A percentile compares a stretch with the other conserved stretches of the same genome.
Evolutionary conservation across 2,113 vertebrate species (phyloP).

Genomic region (Limnothrissa miodon): DNA sequence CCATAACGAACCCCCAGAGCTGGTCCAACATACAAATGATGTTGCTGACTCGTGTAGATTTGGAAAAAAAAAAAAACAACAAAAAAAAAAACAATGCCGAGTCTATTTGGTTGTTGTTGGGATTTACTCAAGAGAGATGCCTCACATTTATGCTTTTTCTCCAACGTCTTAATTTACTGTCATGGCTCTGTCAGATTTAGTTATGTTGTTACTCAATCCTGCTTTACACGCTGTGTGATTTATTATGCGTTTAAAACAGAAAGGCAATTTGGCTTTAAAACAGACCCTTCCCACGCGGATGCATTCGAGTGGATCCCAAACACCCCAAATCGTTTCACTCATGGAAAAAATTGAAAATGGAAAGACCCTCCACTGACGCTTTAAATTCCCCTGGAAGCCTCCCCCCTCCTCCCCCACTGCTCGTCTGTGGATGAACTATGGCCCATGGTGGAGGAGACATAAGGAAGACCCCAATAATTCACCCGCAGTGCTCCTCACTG

Average conservation of each 20-base stretch:
- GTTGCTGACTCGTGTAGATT: not conserved
- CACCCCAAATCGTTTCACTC: not conserved
- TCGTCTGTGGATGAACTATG: conserved; percentile 10
- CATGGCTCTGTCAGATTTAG: not conserved
- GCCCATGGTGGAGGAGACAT: not conserved
- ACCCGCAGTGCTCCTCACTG: not conserved
- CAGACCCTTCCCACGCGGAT: not conserved
- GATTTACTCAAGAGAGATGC: not conserved
- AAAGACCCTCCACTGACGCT: not conserved
- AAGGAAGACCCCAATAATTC: conserved; percentile 9
- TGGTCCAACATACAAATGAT: not conserved
- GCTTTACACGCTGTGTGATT: not conserved
- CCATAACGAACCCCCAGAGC: not conserved
- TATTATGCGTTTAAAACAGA: not conserved
- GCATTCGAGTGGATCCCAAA: not conserved
- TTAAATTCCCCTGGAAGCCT: not conserved
- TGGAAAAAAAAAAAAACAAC: too few species aligned
- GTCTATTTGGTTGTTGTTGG: not conserved
- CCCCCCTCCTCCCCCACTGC: not conserved
- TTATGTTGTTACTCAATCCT: not conserved
- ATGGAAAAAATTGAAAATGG: not conserved
- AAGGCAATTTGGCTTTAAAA: not conserved
- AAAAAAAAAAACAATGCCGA: not conserved
- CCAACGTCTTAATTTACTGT: not conserved
- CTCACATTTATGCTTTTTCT: not conserved